A percentile compares a stretch with the other conserved stretches of the same genome.
These are phyloP conservation scores for Asobara japonica DNA, from an alignment of 1,140 invertebrate species.

Conservation along the genomic window DNA sequence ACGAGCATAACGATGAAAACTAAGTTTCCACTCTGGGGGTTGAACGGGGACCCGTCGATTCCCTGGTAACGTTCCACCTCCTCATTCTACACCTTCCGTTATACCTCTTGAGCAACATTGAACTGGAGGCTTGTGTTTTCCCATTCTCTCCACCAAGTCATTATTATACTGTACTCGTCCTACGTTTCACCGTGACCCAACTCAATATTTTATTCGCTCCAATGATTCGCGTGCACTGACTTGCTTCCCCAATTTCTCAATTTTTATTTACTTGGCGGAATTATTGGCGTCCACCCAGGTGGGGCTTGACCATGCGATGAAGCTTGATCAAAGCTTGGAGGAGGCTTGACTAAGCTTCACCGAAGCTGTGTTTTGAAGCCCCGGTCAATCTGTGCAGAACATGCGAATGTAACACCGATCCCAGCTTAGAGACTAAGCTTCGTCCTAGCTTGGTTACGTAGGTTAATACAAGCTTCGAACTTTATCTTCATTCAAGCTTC, in stretches of 20 bases:
- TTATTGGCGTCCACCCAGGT: too few species aligned
- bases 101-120: not conserved
- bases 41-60: not conserved
- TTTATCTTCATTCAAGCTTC: too few species aligned
- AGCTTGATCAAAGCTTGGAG: too few species aligned
- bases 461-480: too few species aligned
- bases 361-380: too few species aligned
- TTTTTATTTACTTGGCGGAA: too few species aligned
- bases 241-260: not conserved
- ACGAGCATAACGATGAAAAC: constrained; percentile 19
- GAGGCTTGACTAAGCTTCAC: too few species aligned
- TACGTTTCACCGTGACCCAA: constrained; percentile 10
- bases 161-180: constrained; percentile 4
- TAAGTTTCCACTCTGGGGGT: constrained; percentile 12
- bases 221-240: not conserved
- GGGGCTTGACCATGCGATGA: too few species aligned
- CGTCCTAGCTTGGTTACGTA: too few species aligned
- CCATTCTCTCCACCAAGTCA: constrained; percentile 8
- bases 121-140: not conserved
- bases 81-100: not conserved
- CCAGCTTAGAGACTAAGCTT: too few species aligned
- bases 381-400: too few species aligned
- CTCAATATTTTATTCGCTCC: constrained; percentile 5
- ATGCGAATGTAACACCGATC: too few species aligned
- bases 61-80: not conserved